Percentiles rank a stretch among this genome's conserved stretches.
Evolutionary conservation across 2,797 vertebrate species (phyloP).

Genomic region (Platalea minor): DNA sequence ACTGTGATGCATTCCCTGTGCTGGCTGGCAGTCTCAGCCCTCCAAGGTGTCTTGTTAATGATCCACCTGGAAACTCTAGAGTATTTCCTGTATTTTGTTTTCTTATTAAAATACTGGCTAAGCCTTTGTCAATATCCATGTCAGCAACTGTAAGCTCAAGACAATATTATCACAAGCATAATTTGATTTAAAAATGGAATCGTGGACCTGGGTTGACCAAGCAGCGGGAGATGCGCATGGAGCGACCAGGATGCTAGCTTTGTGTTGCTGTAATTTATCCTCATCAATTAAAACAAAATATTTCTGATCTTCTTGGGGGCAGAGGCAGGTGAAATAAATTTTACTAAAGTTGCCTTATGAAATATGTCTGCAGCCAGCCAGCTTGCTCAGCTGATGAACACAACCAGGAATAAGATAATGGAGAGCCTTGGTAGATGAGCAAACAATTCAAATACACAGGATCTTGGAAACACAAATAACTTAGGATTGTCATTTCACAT

Average conservation of each 20-base stretch:
- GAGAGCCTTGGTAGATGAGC: not conserved
- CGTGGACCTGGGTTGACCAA: slow-evolving; percentile 81
- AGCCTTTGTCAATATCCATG: slow-evolving; percentile 94
- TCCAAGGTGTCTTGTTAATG: slow-evolving; percentile 86
- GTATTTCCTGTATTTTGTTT: slow-evolving; percentile 90
- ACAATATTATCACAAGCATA: slow-evolving; percentile 91
- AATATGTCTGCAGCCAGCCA: not conserved
- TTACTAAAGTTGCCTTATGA: not conserved
- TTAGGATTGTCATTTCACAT: not conserved
- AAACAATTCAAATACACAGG: not conserved
- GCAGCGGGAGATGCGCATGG: slow-evolving; percentile 57
- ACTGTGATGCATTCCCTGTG: slow-evolving; percentile 71
- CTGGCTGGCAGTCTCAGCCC: slow-evolving; percentile 72
- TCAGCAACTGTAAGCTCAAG: slow-evolving; percentile 88
- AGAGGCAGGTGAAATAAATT: not conserved
- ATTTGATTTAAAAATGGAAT: slow-evolving; percentile 90
- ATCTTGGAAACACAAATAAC: slow-evolving; percentile 42
- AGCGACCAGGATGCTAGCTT: not conserved
- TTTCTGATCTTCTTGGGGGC: not conserved
- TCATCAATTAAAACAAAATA: slow-evolving; percentile 33
- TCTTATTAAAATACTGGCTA: slow-evolving; percentile 93
- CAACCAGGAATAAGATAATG: slow-evolving; percentile 36
- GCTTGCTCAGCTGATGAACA: not conserved
- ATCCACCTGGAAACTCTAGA: slow-evolving; percentile 84
- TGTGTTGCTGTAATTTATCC: not conserved